phyloP scores from a whole-genome alignment of 2,113 vertebrate species.

The Zingel zingel region DNA sequence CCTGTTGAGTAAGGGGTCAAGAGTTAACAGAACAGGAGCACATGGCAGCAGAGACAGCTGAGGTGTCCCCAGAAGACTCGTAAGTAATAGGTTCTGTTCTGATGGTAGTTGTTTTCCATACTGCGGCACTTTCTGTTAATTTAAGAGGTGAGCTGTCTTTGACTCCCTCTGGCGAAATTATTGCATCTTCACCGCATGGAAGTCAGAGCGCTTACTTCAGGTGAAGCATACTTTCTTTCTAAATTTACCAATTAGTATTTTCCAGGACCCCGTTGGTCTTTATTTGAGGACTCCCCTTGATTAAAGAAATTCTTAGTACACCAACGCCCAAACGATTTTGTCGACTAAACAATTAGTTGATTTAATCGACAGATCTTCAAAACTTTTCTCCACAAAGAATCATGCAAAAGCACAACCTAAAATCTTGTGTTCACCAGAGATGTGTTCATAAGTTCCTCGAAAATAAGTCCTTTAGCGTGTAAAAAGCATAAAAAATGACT shows the following conservation, averaged over 20 bases:
- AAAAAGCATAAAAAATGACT: too few relatives aligned
- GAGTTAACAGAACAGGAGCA: constrained; percentile 24
- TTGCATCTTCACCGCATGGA: not conserved
- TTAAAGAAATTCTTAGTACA: too few relatives aligned
- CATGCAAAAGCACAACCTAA: not conserved
- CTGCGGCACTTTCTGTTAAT: not conserved
- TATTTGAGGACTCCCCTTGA: too few relatives aligned
- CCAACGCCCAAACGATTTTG: too few relatives aligned
- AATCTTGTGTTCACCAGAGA: not conserved
- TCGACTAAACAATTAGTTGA: too few relatives aligned
- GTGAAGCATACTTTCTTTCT: not conserved
- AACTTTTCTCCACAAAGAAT: not conserved
- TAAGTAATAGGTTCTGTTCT: not conserved
- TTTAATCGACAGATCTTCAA: not conserved
- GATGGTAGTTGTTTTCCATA: not conserved
- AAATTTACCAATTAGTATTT: not conserved
- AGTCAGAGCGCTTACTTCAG: not conserved
- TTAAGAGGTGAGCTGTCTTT: not conserved
- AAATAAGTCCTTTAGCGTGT: not conserved
- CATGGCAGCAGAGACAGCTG: constrained; percentile 11
- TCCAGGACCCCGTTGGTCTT: not conserved
- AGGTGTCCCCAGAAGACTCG: not conserved
- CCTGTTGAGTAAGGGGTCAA: constrained; percentile 25
- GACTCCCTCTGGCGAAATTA: not conserved
- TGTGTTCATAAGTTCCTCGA: not conserved